These are phyloP conservation scores for Myotis davidii DNA, from an alignment of 2,113 vertebrate species.

Conservation along the genomic window DNA sequence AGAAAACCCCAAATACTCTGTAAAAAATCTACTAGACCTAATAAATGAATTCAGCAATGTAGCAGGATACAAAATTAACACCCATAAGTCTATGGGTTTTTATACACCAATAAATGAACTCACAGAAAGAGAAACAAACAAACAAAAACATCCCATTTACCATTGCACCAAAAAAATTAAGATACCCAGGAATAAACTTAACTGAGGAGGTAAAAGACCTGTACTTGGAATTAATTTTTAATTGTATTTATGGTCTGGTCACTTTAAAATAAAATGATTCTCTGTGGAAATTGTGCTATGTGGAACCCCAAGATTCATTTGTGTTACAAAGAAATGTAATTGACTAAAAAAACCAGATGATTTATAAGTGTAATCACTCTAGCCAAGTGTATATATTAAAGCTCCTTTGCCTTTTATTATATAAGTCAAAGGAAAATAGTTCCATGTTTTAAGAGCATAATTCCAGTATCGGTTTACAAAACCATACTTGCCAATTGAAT, in stretches of 20 bases:
- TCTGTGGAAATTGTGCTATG: conserved; percentile 2
- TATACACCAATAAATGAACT: too few relatives aligned
- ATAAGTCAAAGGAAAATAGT: conserved; percentile 36
- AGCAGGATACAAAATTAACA: too few relatives aligned
- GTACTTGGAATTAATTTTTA: neutral
- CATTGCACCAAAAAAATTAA: too few relatives aligned
- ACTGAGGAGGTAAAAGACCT: too few relatives aligned
- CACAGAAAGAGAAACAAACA: too few relatives aligned
- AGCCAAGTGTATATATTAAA: conserved; percentile 24
- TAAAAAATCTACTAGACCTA: too few relatives aligned
- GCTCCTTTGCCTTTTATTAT: conserved; percentile 19
- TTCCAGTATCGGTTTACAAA: conserved; percentile 33
- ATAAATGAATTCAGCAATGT: too few relatives aligned
- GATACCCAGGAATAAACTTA: too few relatives aligned
- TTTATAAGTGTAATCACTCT: neutral
- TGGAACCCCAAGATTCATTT: conserved; percentile 17
- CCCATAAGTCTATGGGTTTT: too few relatives aligned
- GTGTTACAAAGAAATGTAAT: neutral
- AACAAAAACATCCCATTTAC: too few relatives aligned
- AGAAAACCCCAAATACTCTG: too few relatives aligned
- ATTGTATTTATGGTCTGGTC: neutral
- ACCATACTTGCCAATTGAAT: conserved; percentile 24
- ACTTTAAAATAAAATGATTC: neutral
- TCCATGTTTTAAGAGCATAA: conserved; percentile 15
- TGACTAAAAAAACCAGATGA: conserved; percentile 26